Percentiles rank a stretch among this genome's conserved stretches.
These are phyloP conservation scores for Arctopsyche grandis DNA, from an alignment of 1,140 invertebrate genomes.

Conservation along the genomic window DNA sequence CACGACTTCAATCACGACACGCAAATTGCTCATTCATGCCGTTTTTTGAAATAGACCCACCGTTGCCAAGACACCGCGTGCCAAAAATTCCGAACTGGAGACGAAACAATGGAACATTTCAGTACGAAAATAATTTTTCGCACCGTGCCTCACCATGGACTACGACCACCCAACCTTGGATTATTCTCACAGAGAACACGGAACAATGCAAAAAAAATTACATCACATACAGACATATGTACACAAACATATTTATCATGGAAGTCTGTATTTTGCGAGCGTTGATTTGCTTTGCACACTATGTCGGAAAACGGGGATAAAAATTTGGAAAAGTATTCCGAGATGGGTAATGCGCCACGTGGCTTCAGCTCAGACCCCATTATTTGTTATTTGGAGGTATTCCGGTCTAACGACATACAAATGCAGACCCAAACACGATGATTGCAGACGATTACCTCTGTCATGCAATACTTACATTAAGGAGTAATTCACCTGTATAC, in stretches of 20 bases:
- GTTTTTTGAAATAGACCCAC: not conserved
- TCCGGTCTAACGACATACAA: not conserved
- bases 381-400: conserved; percentile 6
- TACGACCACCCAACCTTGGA: too few relatives aligned
- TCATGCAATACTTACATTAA: conserved; percentile 39
- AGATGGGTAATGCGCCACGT: conserved; percentile 1
- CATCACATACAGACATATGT: not conserved
- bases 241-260: too few relatives aligned
- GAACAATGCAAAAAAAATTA: too few relatives aligned
- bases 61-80: conserved; percentile 8
- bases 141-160: not conserved
- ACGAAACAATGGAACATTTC: conserved; percentile 11
- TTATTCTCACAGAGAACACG: too few relatives aligned
- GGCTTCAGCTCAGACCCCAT: not conserved
- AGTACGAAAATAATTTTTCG: conserved; percentile 14
- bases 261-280: too few relatives aligned
- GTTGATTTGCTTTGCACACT: too few relatives aligned
- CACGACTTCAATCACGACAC: not conserved
- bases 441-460: conserved; percentile 19
- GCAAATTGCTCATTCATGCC: conserved; percentile 12
- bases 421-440: not conserved
- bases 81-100: conserved; percentile 22
- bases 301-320: not conserved
- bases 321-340: not conserved
- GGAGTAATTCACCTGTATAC: conserved; percentile 29